Evolutionary conservation across 2,797 vertebrate species (phyloP).

Genomic region (Enteromius afrohamiltoni): DNA sequence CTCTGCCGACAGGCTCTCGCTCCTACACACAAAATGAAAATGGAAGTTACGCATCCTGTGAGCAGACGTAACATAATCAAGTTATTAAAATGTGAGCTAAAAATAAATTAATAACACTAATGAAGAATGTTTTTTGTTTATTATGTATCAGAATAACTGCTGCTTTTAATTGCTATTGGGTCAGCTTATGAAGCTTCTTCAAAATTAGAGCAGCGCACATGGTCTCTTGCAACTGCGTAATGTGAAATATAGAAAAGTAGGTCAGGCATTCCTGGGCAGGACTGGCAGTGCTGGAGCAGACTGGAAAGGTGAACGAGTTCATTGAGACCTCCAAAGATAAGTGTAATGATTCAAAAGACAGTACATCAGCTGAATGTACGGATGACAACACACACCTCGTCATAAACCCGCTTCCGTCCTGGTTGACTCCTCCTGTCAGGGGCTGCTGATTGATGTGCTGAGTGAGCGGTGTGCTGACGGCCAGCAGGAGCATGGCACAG

Average conservation of each 20-base stretch:
- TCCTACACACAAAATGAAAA: constrained; percentile 73
- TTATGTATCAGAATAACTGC: not conserved
- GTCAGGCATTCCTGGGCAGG: constrained; percentile 3
- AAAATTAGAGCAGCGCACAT: constrained; percentile 22
- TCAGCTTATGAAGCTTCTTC: not conserved
- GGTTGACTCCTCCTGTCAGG: constrained; percentile 71
- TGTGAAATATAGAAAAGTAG: constrained; percentile 21
- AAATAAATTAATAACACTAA: not conserved
- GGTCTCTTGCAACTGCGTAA: constrained; percentile 9
- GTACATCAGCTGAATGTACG: not conserved
- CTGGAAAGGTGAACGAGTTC: not conserved
- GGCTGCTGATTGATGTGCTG: constrained; percentile 84
- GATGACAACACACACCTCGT: constrained; percentile 81
- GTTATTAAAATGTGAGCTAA: constrained; percentile 13
- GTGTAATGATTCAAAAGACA: not conserved
- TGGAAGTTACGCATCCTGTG: not conserved
- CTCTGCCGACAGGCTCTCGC: constrained; percentile 95
- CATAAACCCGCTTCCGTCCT: constrained; percentile 89
- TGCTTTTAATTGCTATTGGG: constrained; percentile 15
- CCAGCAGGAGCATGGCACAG: constrained; percentile 90
- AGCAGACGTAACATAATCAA: not conserved
- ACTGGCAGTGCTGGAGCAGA: not conserved
- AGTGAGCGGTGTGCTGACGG: constrained; percentile 88
- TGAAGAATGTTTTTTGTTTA: not conserved
- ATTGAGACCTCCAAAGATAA: not conserved